Base-by-base conservation (phyloP, 2,113 vertebrate genomes). In the Delphinus delphis region DNA sequence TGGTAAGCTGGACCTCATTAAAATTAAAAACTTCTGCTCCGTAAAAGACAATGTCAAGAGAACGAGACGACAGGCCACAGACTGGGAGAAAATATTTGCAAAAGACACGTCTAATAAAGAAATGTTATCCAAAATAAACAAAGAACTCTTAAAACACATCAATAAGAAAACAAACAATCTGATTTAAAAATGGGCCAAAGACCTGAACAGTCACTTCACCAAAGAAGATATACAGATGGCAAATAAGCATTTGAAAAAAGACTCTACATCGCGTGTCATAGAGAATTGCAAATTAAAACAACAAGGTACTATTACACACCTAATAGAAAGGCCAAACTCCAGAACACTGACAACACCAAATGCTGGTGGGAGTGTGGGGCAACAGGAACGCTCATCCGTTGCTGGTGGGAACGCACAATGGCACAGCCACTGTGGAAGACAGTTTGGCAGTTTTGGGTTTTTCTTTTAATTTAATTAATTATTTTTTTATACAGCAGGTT, bases 101-200 rank as follows among this genome's bases (percentile, higher is more conserved):
- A 82, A 94, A 91, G 67, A 68, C 25, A 77, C 26, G 60, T 50
- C 55, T 74, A 65, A 65, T 85, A 93, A 93, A 85, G 62, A 71
- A 90, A 31, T 47, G 20, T 85, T 79, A 44, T 50, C 67, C 8
- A 62, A 91, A 91, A 87, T 82, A 94, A 20, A 17, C 31, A 55
- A 90, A 81, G 26, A 65, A 67, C 26, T 58, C 55, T 90, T 47
- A 90, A 93, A 85, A 65, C 25, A 50, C 44, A 86, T 74, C 73
- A 86, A 60, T 81, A 87, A 81, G n/a, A 86, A 90, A 90, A 65
- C 14, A 55, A 84, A 68, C 11, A 63, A 82, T 38, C 71, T 4
- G 4, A 55, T 71, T 85, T 55, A 31, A 89, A 90, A 96, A 68
- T 89, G 36, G 18, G 9, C 82, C 31, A 23, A 65, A 87, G 63